Evolutionary conservation across 2,113 vertebrate genomes (phyloP).

Genomic region (Lucifuga dentata): DNA sequence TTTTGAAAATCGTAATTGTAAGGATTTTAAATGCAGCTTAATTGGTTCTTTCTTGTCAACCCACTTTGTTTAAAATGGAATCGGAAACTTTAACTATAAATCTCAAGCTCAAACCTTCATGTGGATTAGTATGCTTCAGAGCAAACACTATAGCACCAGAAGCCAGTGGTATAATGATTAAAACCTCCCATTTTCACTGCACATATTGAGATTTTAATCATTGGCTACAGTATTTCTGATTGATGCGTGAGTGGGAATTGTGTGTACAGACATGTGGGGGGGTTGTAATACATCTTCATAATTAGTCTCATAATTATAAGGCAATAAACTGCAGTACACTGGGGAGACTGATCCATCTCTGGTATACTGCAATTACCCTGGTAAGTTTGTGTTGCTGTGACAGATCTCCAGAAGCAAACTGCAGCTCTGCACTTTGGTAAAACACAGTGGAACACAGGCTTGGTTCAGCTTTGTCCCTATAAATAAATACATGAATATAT

Average conservation of each 20-base stretch:
- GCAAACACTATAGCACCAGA: constrained; percentile 26
- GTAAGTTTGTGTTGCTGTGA: constrained; percentile 61
- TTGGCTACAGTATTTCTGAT: constrained; percentile 65
- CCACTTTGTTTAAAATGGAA: constrained; percentile 46
- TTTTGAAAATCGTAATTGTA: constrained; percentile 17
- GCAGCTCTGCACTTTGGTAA: constrained; percentile 35
- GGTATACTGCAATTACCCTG: constrained; percentile 64
- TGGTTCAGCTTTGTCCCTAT: constrained; percentile 13
- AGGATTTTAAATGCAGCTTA: constrained; percentile 31
- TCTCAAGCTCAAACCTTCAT: constrained; percentile 43
- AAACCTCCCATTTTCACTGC: constrained; percentile 56
- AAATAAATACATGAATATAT: neutral
- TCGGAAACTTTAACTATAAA: constrained; percentile 44
- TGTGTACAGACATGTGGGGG: constrained; percentile 32
- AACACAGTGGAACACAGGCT: constrained; percentile 12
- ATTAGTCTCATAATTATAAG: constrained; percentile 83
- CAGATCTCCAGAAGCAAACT: constrained; percentile 61
- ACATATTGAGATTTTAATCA: constrained; percentile 70
- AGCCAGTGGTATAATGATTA: constrained; percentile 54
- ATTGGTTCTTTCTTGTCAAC: constrained; percentile 54
- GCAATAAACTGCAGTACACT: constrained; percentile 76
- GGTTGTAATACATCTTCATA: constrained; percentile 76
- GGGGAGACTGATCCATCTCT: constrained; percentile 72
- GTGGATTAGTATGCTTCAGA: constrained; percentile 32
- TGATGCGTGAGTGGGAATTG: constrained; percentile 29